A percentile compares a stretch with the other conserved stretches of the same genome.
phyloP scores from a whole-genome alignment of 2,797 vertebrate genomes.

The Coregonus suidteri region DNA sequence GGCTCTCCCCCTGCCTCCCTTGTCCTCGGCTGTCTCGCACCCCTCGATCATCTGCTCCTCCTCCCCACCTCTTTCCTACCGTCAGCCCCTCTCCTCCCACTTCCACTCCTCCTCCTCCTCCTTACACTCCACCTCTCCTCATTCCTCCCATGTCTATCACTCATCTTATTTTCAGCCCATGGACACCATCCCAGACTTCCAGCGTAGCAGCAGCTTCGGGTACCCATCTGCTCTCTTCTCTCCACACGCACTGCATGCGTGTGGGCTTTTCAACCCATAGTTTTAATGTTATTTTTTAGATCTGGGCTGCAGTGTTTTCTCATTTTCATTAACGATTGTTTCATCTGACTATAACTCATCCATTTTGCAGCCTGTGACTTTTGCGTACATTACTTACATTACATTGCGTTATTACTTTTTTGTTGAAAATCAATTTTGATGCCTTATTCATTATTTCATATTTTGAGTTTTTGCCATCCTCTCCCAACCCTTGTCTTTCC shows the following conservation, averaged over 20 bases:
- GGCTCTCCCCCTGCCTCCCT: slow-evolving; percentile 69
- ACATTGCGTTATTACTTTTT: background rate
- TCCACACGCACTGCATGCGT: slow-evolving; percentile 60
- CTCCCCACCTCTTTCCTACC: slow-evolving; percentile 59
- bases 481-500: slow-evolving; percentile 26
- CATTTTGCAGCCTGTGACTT: background rate
- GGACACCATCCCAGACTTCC: slow-evolving; percentile 88
- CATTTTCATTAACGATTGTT: background rate
- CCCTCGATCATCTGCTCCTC: slow-evolving; percentile 71
- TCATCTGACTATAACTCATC: background rate
- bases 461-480: slow-evolving; percentile 17
- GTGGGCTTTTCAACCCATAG: slow-evolving; percentile 28
- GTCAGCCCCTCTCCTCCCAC: slow-evolving; percentile 61
- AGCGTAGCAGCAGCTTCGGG: slow-evolving; percentile 83
- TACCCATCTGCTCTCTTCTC: slow-evolving; percentile 70
- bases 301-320: slow-evolving; percentile 8
- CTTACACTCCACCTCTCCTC: slow-evolving; percentile 55
- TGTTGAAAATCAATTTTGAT: slow-evolving; percentile 14
- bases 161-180: slow-evolving; percentile 90
- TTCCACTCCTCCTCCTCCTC: slow-evolving; percentile 61
- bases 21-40: slow-evolving; percentile 77
- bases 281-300: background rate
- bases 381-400: background rate
- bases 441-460: slow-evolving; percentile 23
- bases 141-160: slow-evolving; percentile 85